phyloP scores from a whole-genome alignment of 2,888 invertebrate species.

The Gortyna flavago region DNA sequence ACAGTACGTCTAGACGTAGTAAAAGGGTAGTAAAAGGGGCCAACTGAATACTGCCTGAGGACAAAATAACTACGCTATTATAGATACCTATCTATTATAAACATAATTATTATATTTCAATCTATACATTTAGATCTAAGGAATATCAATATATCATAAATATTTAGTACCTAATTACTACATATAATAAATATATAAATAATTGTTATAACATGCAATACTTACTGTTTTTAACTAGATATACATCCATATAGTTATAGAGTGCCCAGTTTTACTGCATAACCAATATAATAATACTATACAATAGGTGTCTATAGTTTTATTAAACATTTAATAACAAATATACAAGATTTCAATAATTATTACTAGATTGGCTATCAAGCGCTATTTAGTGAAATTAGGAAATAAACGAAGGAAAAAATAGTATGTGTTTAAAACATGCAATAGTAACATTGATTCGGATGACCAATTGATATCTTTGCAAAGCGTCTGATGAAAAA shows the following conservation, averaged over 20 bases:
- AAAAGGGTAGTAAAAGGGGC: neutral
- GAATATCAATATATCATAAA: neutral
- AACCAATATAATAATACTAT: conserved; percentile 44
- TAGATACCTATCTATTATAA: neutral
- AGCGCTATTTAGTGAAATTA: conserved; percentile 38
- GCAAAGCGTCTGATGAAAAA: conserved; percentile 64
- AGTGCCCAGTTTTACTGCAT: conserved; percentile 21
- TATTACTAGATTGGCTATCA: conserved; percentile 37
- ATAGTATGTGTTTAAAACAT: conserved; percentile 71
- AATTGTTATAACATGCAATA: conserved; percentile 43
- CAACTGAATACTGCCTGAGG: neutral
- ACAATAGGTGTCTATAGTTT: neutral
- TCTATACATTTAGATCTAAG: neutral
- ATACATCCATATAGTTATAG: conserved; percentile 30
- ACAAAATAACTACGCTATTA: neutral
- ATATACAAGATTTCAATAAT: neutral
- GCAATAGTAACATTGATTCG: conserved; percentile 65
- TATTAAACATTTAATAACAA: no score
- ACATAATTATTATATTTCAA: neutral
- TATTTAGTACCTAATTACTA: neutral
- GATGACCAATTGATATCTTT: conserved; percentile 69
- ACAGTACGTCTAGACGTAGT: neutral
- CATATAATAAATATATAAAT: conserved; percentile 23
- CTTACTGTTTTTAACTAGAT: conserved; percentile 30
- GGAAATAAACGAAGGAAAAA: conserved; percentile 42